A percentile compares a stretch with the other conserved stretches of the same genome.
phyloP scores from a whole-genome alignment of 2,113 vertebrate species.

The Atlantisia rogersi region DNA sequence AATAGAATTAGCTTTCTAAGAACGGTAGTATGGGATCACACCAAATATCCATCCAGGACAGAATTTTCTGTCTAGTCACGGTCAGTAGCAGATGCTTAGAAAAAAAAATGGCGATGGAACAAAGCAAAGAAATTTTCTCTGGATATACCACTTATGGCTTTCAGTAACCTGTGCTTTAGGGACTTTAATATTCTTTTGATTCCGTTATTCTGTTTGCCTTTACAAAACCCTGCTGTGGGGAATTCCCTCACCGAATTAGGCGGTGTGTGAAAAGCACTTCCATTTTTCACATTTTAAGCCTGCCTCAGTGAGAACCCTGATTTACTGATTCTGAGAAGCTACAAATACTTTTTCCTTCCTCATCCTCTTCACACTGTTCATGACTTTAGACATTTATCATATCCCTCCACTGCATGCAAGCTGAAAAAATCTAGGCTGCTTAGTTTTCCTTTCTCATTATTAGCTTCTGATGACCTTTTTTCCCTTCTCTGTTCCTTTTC shows the following conservation, averaged over 20 bases:
- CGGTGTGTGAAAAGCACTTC: neutral
- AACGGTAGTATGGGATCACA: neutral
- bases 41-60: neutral
- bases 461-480: neutral
- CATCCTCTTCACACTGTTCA: neutral
- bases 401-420: neutral
- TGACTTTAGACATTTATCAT: neutral
- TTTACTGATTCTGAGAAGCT: neutral
- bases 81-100: neutral
- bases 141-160: neutral
- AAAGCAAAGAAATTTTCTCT: neutral
- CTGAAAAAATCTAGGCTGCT: neutral
- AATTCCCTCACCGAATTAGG: neutral
- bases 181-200: constrained; percentile 20
- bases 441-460: neutral
- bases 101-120: neutral
- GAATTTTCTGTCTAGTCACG: neutral
- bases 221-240: neutral
- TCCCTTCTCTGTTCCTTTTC: neutral
- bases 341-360: neutral
- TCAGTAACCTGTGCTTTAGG: neutral
- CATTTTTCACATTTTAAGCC: neutral
- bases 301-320: neutral
- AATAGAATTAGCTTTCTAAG: neutral
- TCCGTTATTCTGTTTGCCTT: neutral